phyloP scores from a whole-genome alignment of 2,888 invertebrate genomes.

The Drosophila neoperkinsi region DNA sequence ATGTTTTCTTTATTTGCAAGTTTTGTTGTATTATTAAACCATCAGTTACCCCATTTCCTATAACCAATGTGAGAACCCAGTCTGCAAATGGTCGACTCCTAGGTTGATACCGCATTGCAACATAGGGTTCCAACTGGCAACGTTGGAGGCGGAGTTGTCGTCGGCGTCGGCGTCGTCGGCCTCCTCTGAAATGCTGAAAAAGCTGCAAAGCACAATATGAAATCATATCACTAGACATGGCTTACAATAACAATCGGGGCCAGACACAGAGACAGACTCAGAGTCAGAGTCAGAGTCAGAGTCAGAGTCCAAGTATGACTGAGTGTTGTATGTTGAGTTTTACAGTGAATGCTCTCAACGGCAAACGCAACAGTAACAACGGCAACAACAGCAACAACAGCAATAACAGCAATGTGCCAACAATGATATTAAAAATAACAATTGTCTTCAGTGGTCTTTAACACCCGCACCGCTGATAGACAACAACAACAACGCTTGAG shows the following conservation, averaged over 20 bases:
- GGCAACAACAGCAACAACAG: slow-evolving; percentile 19
- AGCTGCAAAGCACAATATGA: slow-evolving; percentile 73
- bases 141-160: slow-evolving; percentile 61
- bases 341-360: slow-evolving; percentile 65
- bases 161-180: slow-evolving; percentile 49
- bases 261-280: slow-evolving; percentile 30
- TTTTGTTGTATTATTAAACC: not conserved
- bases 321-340: slow-evolving; percentile 67
- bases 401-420: slow-evolving; percentile 65
- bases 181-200: slow-evolving; percentile 57
- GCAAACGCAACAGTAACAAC: slow-evolving; percentile 47
- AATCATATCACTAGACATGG: slow-evolving; percentile 82
- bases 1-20: not conserved
- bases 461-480: slow-evolving; percentile 82
- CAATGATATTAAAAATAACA: slow-evolving; percentile 79
- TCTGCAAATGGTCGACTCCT: not conserved
- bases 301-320: slow-evolving; percentile 71
- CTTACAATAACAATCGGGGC: slow-evolving; percentile 75
- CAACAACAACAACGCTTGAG: slow-evolving; percentile 66
- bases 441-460: slow-evolving; percentile 82
- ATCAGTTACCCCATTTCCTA: not conserved
- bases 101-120: slow-evolving; percentile 13
- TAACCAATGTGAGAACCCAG: not conserved
- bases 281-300: slow-evolving; percentile 25
- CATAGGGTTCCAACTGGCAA: slow-evolving; percentile 36